A percentile compares a stretch with the other conserved stretches of the same genome.
phyloP scores from a whole-genome alignment of 2,888 invertebrate species.

The Pherbina coryleti region DNA sequence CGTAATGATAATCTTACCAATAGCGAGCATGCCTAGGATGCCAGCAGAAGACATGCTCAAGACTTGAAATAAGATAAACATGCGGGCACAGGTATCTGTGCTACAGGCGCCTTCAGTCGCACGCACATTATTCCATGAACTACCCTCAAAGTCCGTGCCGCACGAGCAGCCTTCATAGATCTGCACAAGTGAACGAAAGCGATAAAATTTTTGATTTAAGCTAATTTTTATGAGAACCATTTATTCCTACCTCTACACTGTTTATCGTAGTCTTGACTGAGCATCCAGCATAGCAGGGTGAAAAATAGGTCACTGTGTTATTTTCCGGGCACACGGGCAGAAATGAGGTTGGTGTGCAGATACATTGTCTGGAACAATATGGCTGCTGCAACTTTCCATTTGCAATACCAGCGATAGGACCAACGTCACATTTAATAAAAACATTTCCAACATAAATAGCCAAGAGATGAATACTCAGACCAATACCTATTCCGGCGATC shows the following conservation, averaged over 20 bases:
- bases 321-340: constrained; percentile 76
- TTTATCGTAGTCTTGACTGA: constrained; percentile 67
- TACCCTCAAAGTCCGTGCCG: constrained; percentile 59
- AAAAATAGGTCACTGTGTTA: constrained; percentile 74
- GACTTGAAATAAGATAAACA: constrained; percentile 71
- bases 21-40: constrained; percentile 61
- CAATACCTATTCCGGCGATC: constrained; percentile 71
- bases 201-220: not conserved
- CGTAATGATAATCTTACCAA: constrained; percentile 72
- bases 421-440: constrained; percentile 71
- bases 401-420: constrained; percentile 70
- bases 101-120: constrained; percentile 74
- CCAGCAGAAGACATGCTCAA: constrained; percentile 68
- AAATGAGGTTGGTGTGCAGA: constrained; percentile 71
- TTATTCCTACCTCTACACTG: constrained; percentile 61
- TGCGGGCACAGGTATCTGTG: constrained; percentile 69
- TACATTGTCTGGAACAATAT: constrained; percentile 73
- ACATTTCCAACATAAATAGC: constrained; percentile 70
- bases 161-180: constrained; percentile 73
- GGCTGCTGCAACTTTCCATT: constrained; percentile 68
- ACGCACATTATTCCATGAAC: constrained; percentile 48
- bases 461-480: constrained; percentile 68
- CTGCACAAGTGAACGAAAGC: constrained; percentile 53
- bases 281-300: constrained; percentile 83
- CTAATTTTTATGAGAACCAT: too few relatives aligned